Percentiles rank a stretch among this genome's conserved stretches.
phyloP scores from a whole-genome alignment of 2,797 vertebrate species.

The Chromobotia macracanthus region DNA sequence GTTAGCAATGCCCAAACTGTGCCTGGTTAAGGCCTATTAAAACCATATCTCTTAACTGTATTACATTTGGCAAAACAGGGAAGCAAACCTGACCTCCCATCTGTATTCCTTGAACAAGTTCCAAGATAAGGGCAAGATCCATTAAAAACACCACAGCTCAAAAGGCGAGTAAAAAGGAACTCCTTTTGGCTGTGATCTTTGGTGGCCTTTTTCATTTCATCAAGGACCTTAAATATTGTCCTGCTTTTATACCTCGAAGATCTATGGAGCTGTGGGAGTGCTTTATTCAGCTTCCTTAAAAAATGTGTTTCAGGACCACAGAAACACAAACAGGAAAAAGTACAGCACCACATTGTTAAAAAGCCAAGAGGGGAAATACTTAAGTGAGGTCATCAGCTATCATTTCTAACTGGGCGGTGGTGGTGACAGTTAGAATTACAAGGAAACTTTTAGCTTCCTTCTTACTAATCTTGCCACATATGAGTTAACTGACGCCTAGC shows the following conservation, averaged over 20 bases:
- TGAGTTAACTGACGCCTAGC: not conserved
- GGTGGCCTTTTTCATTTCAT: slow-evolving; percentile 64
- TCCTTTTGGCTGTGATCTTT: slow-evolving; percentile 54
- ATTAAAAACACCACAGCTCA: slow-evolving; percentile 20
- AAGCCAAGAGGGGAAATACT: slow-evolving; percentile 55
- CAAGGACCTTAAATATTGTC: slow-evolving; percentile 30
- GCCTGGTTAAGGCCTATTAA: slow-evolving; percentile 34
- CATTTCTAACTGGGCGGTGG: slow-evolving; percentile 21
- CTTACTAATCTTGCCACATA: slow-evolving; percentile 9
- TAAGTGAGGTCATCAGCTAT: slow-evolving; percentile 40
- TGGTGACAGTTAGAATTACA: slow-evolving; percentile 41
- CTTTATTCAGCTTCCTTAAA: slow-evolving; percentile 62
- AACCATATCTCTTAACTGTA: not conserved
- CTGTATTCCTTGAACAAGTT: slow-evolving; percentile 4
- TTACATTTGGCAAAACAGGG: slow-evolving; percentile 7
- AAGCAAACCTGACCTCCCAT: slow-evolving; percentile 11
- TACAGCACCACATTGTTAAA: slow-evolving; percentile 66
- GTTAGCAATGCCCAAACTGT: slow-evolving; percentile 50
- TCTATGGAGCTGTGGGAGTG: slow-evolving; percentile 13
- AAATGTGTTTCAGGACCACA: slow-evolving; percentile 67
- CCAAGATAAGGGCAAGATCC: slow-evolving; percentile 44
- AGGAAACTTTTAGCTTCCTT: slow-evolving; percentile 36
- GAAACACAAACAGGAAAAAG: slow-evolving; percentile 71
- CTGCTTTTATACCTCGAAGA: slow-evolving; percentile 57
- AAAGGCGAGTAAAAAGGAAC: slow-evolving; percentile 58